Percentiles rank a stretch among this genome's conserved stretches.
phyloP scores from a whole-genome alignment of 2,888 invertebrate species.

The Odontocerum albicorne region DNA sequence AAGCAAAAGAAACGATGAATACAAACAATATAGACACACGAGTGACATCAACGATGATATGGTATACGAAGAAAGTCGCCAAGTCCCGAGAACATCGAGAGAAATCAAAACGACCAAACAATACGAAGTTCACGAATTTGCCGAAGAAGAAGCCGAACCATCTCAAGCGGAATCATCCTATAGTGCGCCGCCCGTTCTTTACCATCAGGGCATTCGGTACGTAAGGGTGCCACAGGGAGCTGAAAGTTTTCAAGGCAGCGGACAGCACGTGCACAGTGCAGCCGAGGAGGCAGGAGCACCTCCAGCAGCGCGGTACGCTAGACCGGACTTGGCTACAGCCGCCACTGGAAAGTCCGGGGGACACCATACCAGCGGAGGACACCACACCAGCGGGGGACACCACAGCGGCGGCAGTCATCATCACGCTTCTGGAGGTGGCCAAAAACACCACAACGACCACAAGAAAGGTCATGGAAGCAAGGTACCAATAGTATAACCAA shows the following conservation, averaged over 20 bases:
- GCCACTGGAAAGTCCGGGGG: constrained; percentile 23
- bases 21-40: constrained; percentile 15
- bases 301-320: constrained; percentile 40
- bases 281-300: constrained; percentile 43
- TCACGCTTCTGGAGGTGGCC: constrained; percentile 56
- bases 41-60: constrained; percentile 27
- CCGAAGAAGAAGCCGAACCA: constrained; percentile 23
- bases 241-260: neutral
- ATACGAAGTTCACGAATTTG: constrained; percentile 31
- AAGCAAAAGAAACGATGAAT: constrained; percentile 3
- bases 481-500: too few species aligned
- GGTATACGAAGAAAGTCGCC: constrained; percentile 16
- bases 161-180: constrained; percentile 6
- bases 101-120: constrained; percentile 9
- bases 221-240: constrained; percentile 13
- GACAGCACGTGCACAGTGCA: constrained; percentile 47
- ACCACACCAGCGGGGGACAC: neutral
- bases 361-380: constrained; percentile 3
- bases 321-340: constrained; percentile 36
- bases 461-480: constrained; percentile 23
- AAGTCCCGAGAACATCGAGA: constrained; percentile 6
- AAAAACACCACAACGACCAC: constrained; percentile 48
- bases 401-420: constrained; percentile 40
- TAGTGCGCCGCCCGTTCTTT: constrained; percentile 19
- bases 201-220: constrained; percentile 28